phyloP scores from a whole-genome alignment of 2,113 vertebrate species.

The Brachypodius melanocephalos region DNA sequence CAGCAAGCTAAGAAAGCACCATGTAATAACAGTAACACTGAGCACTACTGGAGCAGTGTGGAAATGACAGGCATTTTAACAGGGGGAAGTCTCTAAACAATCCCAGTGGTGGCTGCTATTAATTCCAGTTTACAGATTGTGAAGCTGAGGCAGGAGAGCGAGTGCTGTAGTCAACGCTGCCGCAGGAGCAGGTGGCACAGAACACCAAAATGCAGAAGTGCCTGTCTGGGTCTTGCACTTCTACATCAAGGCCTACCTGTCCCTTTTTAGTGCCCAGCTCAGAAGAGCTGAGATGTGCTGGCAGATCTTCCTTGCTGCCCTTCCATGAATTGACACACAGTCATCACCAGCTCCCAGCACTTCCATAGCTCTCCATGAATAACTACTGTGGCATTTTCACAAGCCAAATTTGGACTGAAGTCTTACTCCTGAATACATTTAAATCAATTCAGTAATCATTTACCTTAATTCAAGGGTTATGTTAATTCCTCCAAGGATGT shows the following conservation, averaged over 20 bases:
- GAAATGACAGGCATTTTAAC: background rate
- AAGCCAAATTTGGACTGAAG: background rate
- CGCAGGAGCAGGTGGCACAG: background rate
- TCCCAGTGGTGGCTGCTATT: background rate
- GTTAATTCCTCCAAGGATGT: background rate
- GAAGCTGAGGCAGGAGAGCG: rapidly evolving
- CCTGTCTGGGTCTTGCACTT: background rate
- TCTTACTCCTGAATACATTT: background rate
- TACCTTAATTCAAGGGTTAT: background rate
- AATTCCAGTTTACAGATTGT: background rate
- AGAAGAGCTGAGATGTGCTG: background rate
- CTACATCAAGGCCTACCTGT: background rate
- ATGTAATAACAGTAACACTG: constrained; percentile 25
- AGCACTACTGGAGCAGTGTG: background rate
- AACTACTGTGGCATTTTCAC: background rate
- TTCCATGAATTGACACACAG: background rate
- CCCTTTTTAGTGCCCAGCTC: background rate
- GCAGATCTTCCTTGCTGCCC: background rate
- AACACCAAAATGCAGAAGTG: background rate
- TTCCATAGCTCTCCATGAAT: rapidly evolving
- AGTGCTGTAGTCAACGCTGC: rapidly evolving
- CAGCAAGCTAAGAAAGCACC: background rate
- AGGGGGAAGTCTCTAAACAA: background rate
- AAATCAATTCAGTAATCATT: background rate
- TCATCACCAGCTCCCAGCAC: background rate